phyloP scores from a whole-genome alignment of 1,140 invertebrate genomes.

The Paramacrobiotus metropolitanus region DNA sequence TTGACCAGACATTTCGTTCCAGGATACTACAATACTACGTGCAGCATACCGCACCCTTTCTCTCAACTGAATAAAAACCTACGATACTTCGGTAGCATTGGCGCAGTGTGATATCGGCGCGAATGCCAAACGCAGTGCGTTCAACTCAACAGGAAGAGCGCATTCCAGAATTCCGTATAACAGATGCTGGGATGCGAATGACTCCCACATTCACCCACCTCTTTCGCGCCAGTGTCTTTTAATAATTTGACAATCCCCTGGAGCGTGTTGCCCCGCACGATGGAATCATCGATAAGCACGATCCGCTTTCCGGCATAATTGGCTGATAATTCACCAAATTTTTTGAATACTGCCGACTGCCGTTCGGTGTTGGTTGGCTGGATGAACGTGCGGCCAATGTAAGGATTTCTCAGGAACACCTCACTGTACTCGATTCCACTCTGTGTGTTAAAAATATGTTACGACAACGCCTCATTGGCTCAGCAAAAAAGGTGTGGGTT shows the following conservation, averaged over 20 bases:
- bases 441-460: conserved; percentile 25
- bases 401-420: conserved; percentile 84
- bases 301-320: conserved; percentile 63
- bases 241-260: conserved; percentile 80
- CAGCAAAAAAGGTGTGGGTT: too few species aligned
- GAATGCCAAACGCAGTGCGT: too few species aligned
- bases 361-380: conserved; percentile 72
- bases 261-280: conserved; percentile 90
- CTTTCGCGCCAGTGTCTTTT: conserved; percentile 67
- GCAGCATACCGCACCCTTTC: too few species aligned
- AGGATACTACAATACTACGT: too few species aligned
- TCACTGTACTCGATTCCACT: conserved; percentile 67
- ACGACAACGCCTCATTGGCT: conserved; percentile 6
- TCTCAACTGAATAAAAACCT: too few species aligned
- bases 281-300: conserved; percentile 86
- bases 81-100: too few species aligned
- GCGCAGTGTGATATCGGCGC: too few species aligned
- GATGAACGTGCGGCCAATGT: conserved; percentile 89
- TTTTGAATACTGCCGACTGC: conserved; percentile 77
- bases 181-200: too few species aligned
- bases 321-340: conserved; percentile 76
- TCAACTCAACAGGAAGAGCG: too few species aligned
- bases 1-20: too few species aligned
- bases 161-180: too few species aligned
- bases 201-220: too few species aligned